Evolutionary conservation across 53 echinoderm and acorn worm species (phyloP).

Genomic region (Mesocentrotus franciscanus): DNA sequence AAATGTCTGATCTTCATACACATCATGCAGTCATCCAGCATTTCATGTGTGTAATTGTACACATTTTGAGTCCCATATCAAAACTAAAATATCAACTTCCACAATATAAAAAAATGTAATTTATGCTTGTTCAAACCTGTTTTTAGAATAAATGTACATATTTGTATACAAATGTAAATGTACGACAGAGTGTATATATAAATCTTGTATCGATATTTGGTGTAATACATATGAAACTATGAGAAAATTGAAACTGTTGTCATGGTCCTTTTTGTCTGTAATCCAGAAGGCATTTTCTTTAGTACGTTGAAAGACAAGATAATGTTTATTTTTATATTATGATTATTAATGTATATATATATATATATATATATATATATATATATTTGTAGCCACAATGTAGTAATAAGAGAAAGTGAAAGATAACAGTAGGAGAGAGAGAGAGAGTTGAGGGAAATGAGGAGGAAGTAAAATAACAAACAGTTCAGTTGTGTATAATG

Average conservation of each 20-base stretch:
- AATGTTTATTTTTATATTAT: too few species aligned
- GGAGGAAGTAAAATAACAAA: too few species aligned
- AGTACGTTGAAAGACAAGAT: not conserved
- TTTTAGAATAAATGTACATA: not conserved
- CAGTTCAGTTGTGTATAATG: too few species aligned
- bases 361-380: too few species aligned
- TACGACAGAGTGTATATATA: slow-evolving; percentile 13
- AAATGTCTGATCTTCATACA: too few species aligned
- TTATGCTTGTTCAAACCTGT: not conserved
- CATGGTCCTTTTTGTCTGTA: not conserved
- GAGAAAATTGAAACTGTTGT: not conserved
- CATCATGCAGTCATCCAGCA: not conserved
- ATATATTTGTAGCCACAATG: too few species aligned
- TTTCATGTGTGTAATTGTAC: not conserved
- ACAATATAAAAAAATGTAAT: not conserved
- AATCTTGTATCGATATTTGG: not conserved
- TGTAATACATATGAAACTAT: slow-evolving; percentile 12
- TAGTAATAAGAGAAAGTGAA: too few species aligned
- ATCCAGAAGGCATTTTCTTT: not conserved
- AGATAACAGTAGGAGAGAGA: too few species aligned
- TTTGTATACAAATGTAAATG: slow-evolving; percentile 16
- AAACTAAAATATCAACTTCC: not conserved
- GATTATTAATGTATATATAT: too few species aligned
- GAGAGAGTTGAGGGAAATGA: too few species aligned
- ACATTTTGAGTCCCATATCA: not conserved